Conservation (phyloP, 1,140 invertebrate genomes). For the Adelges cooleyi region DNA sequence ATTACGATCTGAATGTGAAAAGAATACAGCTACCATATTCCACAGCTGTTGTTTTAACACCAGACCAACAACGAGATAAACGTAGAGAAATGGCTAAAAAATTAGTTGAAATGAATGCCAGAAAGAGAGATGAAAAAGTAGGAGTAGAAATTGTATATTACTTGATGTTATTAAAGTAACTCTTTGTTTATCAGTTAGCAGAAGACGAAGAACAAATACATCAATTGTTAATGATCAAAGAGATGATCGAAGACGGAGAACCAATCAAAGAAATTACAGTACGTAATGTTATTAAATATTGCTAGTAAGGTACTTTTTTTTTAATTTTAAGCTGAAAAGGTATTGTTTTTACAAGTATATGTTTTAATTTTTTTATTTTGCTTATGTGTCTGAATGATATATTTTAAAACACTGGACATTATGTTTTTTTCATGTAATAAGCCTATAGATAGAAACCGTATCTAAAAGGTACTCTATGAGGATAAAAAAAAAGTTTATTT, state of each 20-base stretch:
- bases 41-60: conserved; percentile 41
- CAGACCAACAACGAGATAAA: conserved; percentile 73
- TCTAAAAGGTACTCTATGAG: too few relatives aligned
- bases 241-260: conserved; percentile 63
- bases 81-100: conserved; percentile 69
- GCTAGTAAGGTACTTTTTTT: too few relatives aligned
- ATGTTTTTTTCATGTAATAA: too few relatives aligned
- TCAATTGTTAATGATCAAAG: conserved; percentile 63
- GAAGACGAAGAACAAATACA: conserved; percentile 80
- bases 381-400: too few relatives aligned
- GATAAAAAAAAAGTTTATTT: too few relatives aligned
- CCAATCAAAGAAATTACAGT: conserved; percentile 63
- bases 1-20: conserved; percentile 72
- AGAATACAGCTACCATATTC: conserved; percentile 74
- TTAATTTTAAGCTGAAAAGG: too few relatives aligned
- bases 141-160: conserved; percentile 13
- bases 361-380: not conserved
- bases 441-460: too few relatives aligned
- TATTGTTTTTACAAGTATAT: not conserved
- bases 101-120: conserved; percentile 72
- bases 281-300: too few relatives aligned
- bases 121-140: conserved; percentile 67
- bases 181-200: conserved; percentile 46
- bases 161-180: not conserved
- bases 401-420: too few relatives aligned